Conservation (phyloP, 2,113 vertebrate species). For the Puma concolor region DNA sequence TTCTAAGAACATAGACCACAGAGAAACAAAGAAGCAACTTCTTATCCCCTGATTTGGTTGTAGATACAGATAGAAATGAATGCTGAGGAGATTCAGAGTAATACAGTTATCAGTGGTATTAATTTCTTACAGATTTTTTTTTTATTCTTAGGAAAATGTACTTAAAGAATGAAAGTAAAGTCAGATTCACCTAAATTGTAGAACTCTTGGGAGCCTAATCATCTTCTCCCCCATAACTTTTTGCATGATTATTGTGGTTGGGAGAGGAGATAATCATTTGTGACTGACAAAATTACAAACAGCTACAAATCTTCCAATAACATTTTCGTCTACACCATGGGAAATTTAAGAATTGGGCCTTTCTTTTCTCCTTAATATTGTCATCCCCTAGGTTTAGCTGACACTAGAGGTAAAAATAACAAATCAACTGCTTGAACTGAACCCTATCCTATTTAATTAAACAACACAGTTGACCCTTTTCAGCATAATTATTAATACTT, state of each 20-base stretch:
- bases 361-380: not conserved
- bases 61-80: not conserved
- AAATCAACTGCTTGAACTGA: not conserved
- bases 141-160: constrained; percentile 21
- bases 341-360: not conserved
- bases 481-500: constrained; percentile 25
- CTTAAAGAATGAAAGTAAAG: constrained; percentile 8
- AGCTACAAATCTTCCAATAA: not conserved
- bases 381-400: not conserved
- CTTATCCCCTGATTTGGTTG: not conserved
- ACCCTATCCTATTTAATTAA: not conserved
- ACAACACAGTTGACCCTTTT: not conserved
- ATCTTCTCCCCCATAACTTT: not conserved
- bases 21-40: not conserved
- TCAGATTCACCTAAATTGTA: not conserved
- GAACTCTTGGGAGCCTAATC: not conserved
- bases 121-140: not conserved
- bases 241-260: not conserved
- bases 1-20: not conserved
- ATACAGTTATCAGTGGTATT: not conserved
- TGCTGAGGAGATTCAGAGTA: not conserved
- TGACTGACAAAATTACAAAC: constrained; percentile 34
- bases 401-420: not conserved
- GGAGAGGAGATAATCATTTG: not conserved
- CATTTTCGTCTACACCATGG: not conserved